Evolutionary conservation across 2,797 vertebrate species (phyloP).

Genomic region (Crenichthys baileyi): DNA sequence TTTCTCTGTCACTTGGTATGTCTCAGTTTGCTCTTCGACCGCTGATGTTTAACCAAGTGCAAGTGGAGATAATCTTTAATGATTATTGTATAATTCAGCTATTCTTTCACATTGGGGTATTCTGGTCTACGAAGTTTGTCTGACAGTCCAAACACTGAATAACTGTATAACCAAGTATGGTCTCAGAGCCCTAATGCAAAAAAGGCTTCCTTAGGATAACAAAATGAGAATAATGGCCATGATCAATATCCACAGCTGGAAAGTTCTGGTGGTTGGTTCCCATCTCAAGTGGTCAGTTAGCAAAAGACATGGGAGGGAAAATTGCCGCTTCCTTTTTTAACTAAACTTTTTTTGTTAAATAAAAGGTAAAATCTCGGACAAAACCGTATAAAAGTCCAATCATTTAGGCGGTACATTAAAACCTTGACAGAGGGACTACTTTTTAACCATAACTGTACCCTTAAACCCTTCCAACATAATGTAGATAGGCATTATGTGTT

Average conservation of each 20-base stretch:
- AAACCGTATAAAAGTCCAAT: not conserved
- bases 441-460: not conserved
- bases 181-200: not conserved
- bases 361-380: not conserved
- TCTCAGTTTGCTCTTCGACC: conserved; percentile 36
- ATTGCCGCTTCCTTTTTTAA: not conserved
- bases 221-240: not conserved
- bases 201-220: not conserved
- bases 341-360: not conserved
- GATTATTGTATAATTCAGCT: conserved; percentile 29
- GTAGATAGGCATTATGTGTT: too few relatives aligned
- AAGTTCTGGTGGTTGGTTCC: too few relatives aligned
- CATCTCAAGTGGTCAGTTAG: not conserved
- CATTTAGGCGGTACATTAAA: not conserved
- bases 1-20: conserved; percentile 9
- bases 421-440: not conserved
- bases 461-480: not conserved
- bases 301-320: not conserved
- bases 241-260: not conserved
- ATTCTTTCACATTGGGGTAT: conserved; percentile 13
- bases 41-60: conserved; percentile 21
- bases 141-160: conserved; percentile 5
- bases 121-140: conserved; percentile 11
- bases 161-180: not conserved
- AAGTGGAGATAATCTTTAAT: conserved; percentile 34